Base-by-base conservation (phyloP, 1,140 invertebrate genomes). In the Oncopeltus fasciatus region DNA sequence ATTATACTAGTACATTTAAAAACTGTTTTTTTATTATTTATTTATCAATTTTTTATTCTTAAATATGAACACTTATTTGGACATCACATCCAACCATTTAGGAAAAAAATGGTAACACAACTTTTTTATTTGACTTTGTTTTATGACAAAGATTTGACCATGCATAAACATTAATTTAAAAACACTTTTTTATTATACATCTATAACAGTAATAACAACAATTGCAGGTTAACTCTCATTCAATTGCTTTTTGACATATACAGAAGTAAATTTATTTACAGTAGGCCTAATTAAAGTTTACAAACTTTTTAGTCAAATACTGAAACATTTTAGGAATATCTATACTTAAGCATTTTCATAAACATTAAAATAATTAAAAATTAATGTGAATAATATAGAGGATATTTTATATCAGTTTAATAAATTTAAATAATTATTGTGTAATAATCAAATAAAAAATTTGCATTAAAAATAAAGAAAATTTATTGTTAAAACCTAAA, bases 21-120 rank as follows among this genome's bases (percentile, higher is more conserved):
- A n/a, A n/a, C n/a, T n/a, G n/a, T n/a, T n/a, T n/a, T 2, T 44
- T 44, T 44, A 16, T 44, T 12, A n/a, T 46, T 46, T 46, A 20
- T 46, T 46, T n/a, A n/a, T n/a, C n/a, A n/a, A n/a, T n/a, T n/a
- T n/a, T n/a, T n/a, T n/a, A n/a, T n/a, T n/a, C n/a, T n/a, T n/a
- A n/a, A n/a, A n/a, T 53, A 53, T 53, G 49, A 53, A 53, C 49
- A 53, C 49, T 53, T 53, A 53, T 27, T 24, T 24, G 24, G 49
- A 26, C 12, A 53, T 53, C 2, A 24, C 21, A 53, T 53, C 49
- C 24, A 24, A 53, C 24, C 24, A 1, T 20, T 53, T 53, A 53
- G 49, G 49, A 18, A 53, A 26, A 53, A 53, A 53, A 24, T 53
- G 49, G 49, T 53, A 53, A 53, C 49, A 53, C 49, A 49, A 24